Evolutionary conservation across 2,888 invertebrate genomes (phyloP).

Genomic region (Calameuta pallipes): DNA sequence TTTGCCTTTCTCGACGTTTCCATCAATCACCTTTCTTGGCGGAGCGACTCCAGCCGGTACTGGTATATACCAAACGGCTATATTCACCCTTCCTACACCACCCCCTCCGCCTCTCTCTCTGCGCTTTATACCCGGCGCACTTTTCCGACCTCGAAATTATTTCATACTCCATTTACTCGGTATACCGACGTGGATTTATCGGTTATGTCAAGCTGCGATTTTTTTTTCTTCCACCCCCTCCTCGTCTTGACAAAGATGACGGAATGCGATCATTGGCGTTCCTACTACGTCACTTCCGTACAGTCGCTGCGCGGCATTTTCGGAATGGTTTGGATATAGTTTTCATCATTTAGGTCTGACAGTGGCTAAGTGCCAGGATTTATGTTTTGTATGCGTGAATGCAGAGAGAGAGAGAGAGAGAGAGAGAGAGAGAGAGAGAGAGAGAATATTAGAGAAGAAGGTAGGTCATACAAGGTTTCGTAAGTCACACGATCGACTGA

Average conservation of each 20-base stretch:
- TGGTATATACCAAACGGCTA: background rate
- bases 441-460: background rate
- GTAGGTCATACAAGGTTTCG: background rate
- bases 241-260: background rate
- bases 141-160: slow-evolving; percentile 18
- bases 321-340: background rate
- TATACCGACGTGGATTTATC: slow-evolving; percentile 17
- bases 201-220: slow-evolving; percentile 8
- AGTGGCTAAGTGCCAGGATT: background rate
- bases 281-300: background rate
- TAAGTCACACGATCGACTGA: background rate
- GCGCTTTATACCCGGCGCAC: slow-evolving; percentile 12
- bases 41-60: slow-evolving; percentile 8
- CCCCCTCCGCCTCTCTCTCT: no score
- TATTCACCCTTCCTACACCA: background rate
- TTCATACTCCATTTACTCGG: slow-evolving; percentile 23
- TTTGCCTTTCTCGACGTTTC: slow-evolving; percentile 15
- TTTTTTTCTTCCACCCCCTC: background rate
- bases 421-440: background rate
- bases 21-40: slow-evolving; percentile 22
- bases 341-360: background rate
- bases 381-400: background rate
- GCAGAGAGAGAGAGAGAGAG: background rate
- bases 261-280: background rate
- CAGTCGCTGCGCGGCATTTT: background rate